Evolutionary conservation across 2,888 invertebrate species (phyloP).

Genomic region (Panopea generosa): DNA sequence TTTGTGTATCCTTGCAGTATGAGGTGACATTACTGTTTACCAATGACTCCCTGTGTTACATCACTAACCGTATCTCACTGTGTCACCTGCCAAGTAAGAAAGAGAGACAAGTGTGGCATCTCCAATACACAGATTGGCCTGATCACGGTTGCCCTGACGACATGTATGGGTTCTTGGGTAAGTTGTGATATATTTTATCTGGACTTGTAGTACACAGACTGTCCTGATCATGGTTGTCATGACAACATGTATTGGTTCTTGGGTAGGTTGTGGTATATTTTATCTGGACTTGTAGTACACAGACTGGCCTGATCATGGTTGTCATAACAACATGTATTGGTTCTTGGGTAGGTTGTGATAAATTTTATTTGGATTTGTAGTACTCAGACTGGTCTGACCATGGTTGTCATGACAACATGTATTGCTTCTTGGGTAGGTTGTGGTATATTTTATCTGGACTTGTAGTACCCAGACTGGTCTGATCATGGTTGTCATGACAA

Average conservation of each 20-base stretch:
- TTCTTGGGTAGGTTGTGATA: slow-evolving; percentile 87
- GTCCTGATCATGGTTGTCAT: slow-evolving; percentile 90
- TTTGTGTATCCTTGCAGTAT: slow-evolving; percentile 86
- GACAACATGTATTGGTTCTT: slow-evolving; percentile 89
- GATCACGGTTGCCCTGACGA: slow-evolving; percentile 89
- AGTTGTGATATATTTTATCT: slow-evolving; percentile 23
- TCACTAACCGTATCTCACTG: slow-evolving; percentile 84
- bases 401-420: too few relatives aligned
- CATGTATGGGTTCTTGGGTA: slow-evolving; percentile 89
- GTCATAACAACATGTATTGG: slow-evolving; percentile 89
- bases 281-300: slow-evolving; percentile 89
- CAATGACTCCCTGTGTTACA: slow-evolving; percentile 83
- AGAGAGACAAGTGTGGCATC: slow-evolving; percentile 90
- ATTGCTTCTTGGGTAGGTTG: too few relatives aligned
- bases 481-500: too few relatives aligned
- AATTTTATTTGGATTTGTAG: too few relatives aligned
- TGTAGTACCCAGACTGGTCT: too few relatives aligned
- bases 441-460: too few relatives aligned
- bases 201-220: slow-evolving; percentile 91
- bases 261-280: slow-evolving; percentile 80
- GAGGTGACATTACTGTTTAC: slow-evolving; percentile 88
- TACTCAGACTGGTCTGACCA: too few relatives aligned
- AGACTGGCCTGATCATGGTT: slow-evolving; percentile 90
- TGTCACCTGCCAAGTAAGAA: slow-evolving; percentile 81
- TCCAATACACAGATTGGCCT: slow-evolving; percentile 92